Conservation (phyloP, 2,797 vertebrate genomes). For the Myotis myotis region DNA sequence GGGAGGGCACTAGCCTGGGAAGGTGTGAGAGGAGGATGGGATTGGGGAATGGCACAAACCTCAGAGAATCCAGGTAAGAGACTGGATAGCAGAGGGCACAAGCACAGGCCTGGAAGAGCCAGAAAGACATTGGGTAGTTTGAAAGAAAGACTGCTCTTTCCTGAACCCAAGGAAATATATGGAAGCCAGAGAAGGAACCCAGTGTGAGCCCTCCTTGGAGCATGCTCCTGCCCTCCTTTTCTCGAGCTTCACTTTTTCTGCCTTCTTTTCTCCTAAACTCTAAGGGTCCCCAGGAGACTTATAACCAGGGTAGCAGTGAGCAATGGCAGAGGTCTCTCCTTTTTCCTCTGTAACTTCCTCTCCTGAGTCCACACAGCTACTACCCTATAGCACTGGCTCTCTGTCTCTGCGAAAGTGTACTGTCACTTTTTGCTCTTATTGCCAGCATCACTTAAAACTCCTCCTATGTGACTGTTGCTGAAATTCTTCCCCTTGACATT, state of each 20-base stretch:
- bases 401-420: neutral
- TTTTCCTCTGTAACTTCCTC: too few relatives aligned
- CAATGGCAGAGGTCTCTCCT: too few relatives aligned
- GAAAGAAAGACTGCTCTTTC: neutral
- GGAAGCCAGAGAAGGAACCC: neutral
- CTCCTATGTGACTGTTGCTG: neutral
- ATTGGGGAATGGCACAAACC: neutral
- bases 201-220: neutral
- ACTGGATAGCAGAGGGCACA: neutral
- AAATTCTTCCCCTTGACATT: neutral
- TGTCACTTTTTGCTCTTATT: neutral
- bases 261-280: neutral
- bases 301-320: too few relatives aligned
- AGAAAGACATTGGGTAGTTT: too few relatives aligned
- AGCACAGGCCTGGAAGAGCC: neutral
- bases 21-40: neutral
- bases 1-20: neutral
- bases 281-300: neutral
- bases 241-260: too few relatives aligned
- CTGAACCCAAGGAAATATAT: neutral
- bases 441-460: neutral
- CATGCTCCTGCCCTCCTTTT: neutral
- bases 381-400: neutral
- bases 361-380: neutral
- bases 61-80: neutral